Evolutionary conservation across 2,113 vertebrate species (phyloP), one percentile per base, ranked within the genome.

Genomic region (Phaethornis superciliosus): DNA sequence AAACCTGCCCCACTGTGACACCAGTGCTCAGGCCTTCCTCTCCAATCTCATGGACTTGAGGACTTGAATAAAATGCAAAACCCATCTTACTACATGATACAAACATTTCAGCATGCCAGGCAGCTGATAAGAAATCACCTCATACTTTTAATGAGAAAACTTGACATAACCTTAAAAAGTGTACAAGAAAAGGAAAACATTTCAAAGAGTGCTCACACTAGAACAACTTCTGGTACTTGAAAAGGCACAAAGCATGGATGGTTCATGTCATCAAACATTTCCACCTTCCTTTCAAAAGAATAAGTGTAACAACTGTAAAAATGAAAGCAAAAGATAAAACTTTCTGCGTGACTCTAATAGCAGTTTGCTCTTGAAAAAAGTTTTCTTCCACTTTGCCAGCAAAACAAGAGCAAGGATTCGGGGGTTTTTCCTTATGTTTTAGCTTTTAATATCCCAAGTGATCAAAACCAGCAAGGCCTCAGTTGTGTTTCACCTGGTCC

Each of bases 61-160:
- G 54, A 23, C 62, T 59, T 79, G 49, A 55, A 44, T 23, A 59
- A 74, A 77, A 71, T 10, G 23, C 10, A 26, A 59, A 26, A 35
- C 60, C 65, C 33, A 47, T 74, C 89, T 78, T 78, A 37, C 23
- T 44, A 3, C 0, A 0, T 40, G 78, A 72, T 33, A 54, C 85
- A 87, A 95, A 91, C 62, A 69, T 12, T 40, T 4, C 33, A 17
- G 72, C 0, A 0, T 10, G 49, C 81, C 84, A 47, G 81, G 81
- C 74, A 62, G 89, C 87, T 69, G 93, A 85, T 94, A 93, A 94
- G 89, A 80, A 90, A 56, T 72, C 54, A 7, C 70, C 40, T 40
- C 10, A 12, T 40, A 40, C 40, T 40, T 40, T 54, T 87, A 60
- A 51, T 28, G 70, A 88, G 87, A 74, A 87, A 82, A 21, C 70